Percentiles rank a stretch among this genome's conserved stretches.
Conservation (phyloP, 2,888 invertebrate species). For the Plagiodera versicolora region DNA sequence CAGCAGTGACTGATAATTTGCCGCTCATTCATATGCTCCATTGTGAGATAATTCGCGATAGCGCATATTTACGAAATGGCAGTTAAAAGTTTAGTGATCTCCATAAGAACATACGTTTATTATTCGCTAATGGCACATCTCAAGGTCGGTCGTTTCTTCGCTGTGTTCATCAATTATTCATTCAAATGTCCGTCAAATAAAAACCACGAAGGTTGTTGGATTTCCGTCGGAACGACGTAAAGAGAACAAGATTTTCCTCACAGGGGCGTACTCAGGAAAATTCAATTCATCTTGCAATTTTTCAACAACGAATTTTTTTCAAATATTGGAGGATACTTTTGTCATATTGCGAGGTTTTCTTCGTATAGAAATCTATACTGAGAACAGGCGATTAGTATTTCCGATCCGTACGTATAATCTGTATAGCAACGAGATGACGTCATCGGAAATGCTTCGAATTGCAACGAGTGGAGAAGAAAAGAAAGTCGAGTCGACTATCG, state of each 20-base stretch:
- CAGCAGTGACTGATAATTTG: too few species aligned
- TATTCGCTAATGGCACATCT: background rate
- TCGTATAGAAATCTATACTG: too few species aligned
- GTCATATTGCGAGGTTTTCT: too few species aligned
- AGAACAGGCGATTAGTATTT: too few species aligned
- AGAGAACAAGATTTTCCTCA: too few species aligned
- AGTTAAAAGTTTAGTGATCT: background rate
- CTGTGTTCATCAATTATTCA: background rate
- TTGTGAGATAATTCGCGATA: background rate
- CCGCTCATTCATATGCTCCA: too few species aligned
- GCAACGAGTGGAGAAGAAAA: slow-evolving; percentile 30
- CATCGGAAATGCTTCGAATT: slow-evolving; percentile 41
- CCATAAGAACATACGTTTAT: background rate
- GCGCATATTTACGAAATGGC: background rate
- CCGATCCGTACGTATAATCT: too few species aligned
- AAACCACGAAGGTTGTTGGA: background rate
- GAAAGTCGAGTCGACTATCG: background rate
- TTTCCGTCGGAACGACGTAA: background rate
- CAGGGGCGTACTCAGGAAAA: too few species aligned
- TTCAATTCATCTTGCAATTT: too few species aligned
- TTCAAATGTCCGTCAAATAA: background rate
- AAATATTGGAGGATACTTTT: too few species aligned
- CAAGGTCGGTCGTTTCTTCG: background rate
- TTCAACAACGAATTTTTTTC: too few species aligned
- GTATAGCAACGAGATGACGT: slow-evolving; percentile 28